Conservation (phyloP, 2,797 vertebrate species). For the Halcyon smyrnensis region DNA sequence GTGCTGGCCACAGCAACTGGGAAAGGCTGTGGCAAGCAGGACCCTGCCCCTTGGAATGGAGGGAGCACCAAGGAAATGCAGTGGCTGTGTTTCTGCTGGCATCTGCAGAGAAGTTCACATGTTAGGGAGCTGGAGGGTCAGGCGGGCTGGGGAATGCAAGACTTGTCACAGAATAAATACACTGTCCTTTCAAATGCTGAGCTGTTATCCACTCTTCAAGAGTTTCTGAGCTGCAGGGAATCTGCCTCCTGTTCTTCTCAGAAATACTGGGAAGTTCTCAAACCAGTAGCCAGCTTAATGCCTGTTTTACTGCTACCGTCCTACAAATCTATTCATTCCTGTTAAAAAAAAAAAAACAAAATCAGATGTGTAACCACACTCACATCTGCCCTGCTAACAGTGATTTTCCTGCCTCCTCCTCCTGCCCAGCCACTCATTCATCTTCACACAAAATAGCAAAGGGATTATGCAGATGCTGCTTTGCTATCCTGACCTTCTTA, state of each 20-base stretch:
- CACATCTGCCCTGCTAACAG: not conserved
- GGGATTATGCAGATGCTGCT: constrained; percentile 57
- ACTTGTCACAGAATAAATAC: not conserved
- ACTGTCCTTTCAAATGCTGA: not conserved
- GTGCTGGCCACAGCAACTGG: not conserved
- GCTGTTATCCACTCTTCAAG: not conserved
- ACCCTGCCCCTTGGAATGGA: not conserved
- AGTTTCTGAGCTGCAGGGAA: not conserved
- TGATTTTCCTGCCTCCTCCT: not conserved
- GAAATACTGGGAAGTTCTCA: not conserved
- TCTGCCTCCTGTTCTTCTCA: not conserved
- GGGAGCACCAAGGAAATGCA: not conserved
- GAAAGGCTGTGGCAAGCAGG: not conserved
- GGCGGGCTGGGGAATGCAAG: not conserved
- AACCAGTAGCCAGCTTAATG: not conserved
- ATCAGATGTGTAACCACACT: not conserved
- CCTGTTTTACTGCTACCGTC: not conserved
- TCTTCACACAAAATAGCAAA: constrained; percentile 54
- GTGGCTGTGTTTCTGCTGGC: not conserved
- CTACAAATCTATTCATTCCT: not conserved
- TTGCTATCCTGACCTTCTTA: constrained; percentile 66
- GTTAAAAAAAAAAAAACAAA: not conserved
- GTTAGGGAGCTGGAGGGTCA: not conserved
- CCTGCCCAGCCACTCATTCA: constrained; percentile 12
- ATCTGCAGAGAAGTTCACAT: not conserved